Evolutionary conservation across 2,888 invertebrate species (phyloP), one percentile per base, ranked within the genome.

Genomic region (Mongoloraphidia duomilia): DNA sequence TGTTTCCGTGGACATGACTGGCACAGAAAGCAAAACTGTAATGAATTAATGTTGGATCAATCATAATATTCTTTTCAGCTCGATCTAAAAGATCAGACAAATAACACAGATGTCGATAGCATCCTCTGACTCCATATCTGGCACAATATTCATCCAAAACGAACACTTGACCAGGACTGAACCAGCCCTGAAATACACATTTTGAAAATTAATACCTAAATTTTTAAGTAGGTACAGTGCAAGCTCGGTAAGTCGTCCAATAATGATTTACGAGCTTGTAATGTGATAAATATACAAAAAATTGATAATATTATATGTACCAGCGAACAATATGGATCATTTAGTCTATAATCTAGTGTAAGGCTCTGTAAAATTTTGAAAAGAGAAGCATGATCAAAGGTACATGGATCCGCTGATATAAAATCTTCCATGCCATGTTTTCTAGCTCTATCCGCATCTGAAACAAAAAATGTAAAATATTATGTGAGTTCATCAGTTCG

Each of bases 361-460:
- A 91, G 73, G 49, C 88, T 89, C 71, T 98, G 98, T 48, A 98
- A 76, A 54, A 83, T 78, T 65, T 85, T 87, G 72, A 98, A 98
- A 50, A 96, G 72, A 55, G 83, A 81, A 52, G 94, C 92, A 65
- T 98, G 98, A 63, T 95, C 93, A 69, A 91, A 95, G 68, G 86
- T 88, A 68, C 95, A 94, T 1, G 97, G 96, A 72, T 98, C 96
- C n/a, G 96, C 95, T 62, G 93, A 92, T 59, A 98, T 97, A 67
- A 90, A 96, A 70, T 98, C 97, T 65, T 98, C 98, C 91, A 98
- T 93, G 42, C 98, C 97, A 65, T 97, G 97, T 66, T 98, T 98
- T 50, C 92, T 79, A 36, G 97, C 97, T 65, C 94, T 83, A 65
- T 95, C 94, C 44, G 91, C 88, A 71, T 92, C 92, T 87, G 65